phyloP scores from a whole-genome alignment of 2,113 vertebrate genomes.

The Nothocercus julius region DNA sequence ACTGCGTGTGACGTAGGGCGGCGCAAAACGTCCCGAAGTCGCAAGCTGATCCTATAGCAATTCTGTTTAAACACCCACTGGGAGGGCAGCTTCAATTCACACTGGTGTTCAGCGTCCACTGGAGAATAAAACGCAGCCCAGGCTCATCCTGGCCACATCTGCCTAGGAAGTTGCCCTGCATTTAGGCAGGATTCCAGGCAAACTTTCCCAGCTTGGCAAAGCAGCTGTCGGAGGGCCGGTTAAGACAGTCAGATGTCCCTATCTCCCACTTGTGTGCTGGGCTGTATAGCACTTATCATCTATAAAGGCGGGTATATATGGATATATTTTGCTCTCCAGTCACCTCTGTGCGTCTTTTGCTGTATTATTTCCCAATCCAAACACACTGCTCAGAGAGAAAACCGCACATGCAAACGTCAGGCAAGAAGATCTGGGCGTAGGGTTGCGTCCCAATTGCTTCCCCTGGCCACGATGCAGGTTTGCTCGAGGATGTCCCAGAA shows the following conservation, averaged over 20 bases:
- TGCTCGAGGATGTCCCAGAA: background rate
- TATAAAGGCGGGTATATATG: background rate
- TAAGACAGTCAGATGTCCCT: background rate
- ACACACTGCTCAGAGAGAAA: background rate
- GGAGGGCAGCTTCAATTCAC: background rate
- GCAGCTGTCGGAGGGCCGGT: background rate
- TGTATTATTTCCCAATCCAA: background rate
- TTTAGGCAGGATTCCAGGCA: background rate
- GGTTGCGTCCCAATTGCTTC: background rate
- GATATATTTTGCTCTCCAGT: background rate
- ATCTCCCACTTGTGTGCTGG: background rate
- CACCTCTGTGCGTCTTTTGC: background rate
- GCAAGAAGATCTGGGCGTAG: background rate
- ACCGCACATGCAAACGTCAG: background rate
- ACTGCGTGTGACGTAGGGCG: accelerated
- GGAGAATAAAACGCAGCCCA: background rate
- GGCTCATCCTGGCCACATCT: background rate
- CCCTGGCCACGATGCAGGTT: background rate
- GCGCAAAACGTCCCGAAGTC: background rate
- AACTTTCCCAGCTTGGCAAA: background rate
- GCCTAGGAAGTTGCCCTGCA: background rate
- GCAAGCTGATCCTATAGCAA: background rate
- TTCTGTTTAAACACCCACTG: background rate
- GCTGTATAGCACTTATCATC: background rate
- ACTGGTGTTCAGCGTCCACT: background rate